A percentile compares a stretch with the other conserved stretches of the same genome.
Evolutionary conservation across 2,888 invertebrate genomes (phyloP).

Genomic region (Temnothorax rugatulus): DNA sequence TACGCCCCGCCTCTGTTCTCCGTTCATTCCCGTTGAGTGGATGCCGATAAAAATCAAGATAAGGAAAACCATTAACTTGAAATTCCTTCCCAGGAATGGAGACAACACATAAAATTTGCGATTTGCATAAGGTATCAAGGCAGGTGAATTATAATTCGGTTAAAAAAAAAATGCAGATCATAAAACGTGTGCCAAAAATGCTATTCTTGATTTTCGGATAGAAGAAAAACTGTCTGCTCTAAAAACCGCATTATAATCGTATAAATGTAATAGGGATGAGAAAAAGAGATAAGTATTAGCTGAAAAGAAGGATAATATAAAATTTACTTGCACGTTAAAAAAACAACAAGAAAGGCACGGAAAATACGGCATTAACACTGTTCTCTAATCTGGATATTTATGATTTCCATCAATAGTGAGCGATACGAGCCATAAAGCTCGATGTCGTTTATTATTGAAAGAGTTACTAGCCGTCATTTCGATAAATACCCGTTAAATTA

Average conservation of each 20-base stretch:
- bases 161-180: neutral
- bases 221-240: neutral
- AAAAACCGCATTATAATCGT: constrained; percentile 7
- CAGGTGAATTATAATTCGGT: constrained; percentile 1
- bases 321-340: neutral
- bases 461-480: neutral
- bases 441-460: constrained; percentile 31
- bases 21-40: neutral
- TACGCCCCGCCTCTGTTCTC: neutral
- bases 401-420: neutral
- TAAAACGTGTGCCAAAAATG: neutral
- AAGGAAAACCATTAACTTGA: neutral
- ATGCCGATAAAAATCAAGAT: constrained; percentile 4
- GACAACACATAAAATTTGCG: neutral
- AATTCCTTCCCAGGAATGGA: neutral
- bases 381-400: neutral
- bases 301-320: neutral
- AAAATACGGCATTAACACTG: neutral
- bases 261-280: neutral
- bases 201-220: neutral
- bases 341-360: neutral
- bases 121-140: neutral
- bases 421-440: neutral
- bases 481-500: constrained; percentile 23
- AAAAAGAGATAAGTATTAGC: neutral